phyloP scores from a whole-genome alignment of 2,888 invertebrate species.

The Apodemia zela region DNA sequence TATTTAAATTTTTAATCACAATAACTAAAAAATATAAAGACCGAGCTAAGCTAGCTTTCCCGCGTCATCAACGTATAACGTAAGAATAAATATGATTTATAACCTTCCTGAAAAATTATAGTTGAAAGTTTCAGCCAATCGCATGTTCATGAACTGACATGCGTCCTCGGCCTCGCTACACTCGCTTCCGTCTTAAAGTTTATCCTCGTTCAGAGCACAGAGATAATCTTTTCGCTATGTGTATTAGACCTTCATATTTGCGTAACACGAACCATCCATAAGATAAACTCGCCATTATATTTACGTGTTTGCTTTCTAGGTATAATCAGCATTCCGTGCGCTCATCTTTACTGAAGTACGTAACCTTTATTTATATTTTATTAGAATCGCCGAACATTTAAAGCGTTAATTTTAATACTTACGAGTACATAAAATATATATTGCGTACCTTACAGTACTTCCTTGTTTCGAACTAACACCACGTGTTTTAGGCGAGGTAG shows the following conservation, averaged over 20 bases:
- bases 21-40: too few species aligned
- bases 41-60: too few species aligned
- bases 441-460: neutral
- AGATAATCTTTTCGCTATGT: conserved; percentile 69
- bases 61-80: neutral
- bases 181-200: conserved; percentile 71
- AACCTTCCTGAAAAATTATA: conserved; percentile 10
- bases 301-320: conserved; percentile 73
- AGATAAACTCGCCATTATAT: conserved; percentile 35
- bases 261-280: conserved; percentile 3
- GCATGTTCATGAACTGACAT: conserved; percentile 64
- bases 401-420: neutral
- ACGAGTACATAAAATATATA: neutral
- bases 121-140: conserved; percentile 15
- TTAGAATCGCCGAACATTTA: neutral
- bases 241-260: conserved; percentile 60
- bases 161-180: conserved; percentile 74
- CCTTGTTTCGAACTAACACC: conserved; percentile 30
- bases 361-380: conserved; percentile 55
- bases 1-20: too few species aligned
- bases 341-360: conserved; percentile 77
- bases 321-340: conserved; percentile 78
- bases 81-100: neutral
- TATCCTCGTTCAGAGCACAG: conserved; percentile 72
- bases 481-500: conserved; percentile 53